Percentiles rank a stretch among this genome's conserved stretches.
Conservation (phyloP, 1,140 invertebrate species). For the Dreissena rostriformis region DNA sequence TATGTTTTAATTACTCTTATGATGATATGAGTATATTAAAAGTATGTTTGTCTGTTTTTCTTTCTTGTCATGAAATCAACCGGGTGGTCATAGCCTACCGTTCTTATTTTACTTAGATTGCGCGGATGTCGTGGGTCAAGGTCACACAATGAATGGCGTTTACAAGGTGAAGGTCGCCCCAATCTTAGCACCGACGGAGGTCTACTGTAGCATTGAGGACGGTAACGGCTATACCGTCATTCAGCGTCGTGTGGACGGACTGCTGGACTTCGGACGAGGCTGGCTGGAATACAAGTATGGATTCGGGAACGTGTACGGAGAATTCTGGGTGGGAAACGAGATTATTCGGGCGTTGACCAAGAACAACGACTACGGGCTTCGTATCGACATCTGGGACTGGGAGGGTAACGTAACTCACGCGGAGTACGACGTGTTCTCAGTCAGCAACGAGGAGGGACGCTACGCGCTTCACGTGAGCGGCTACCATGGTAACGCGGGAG, state of each 20-base stretch:
- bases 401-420: constrained; percentile 89
- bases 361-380: constrained; percentile 90
- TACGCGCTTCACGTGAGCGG: constrained; percentile 92
- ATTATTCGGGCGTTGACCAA: constrained; percentile 80
- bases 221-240: constrained; percentile 94
- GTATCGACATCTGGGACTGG: constrained; percentile 96
- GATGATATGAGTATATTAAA: too few relatives aligned
- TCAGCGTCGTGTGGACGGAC: constrained; percentile 90
- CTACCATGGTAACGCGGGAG: constrained; percentile 84
- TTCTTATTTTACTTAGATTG: constrained; percentile 73
- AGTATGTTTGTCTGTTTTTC: too few relatives aligned
- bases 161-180: constrained; percentile 88
- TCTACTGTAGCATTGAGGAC: constrained; percentile 90
- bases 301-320: constrained; percentile 93
- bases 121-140: constrained; percentile 70
- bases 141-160: constrained; percentile 81
- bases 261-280: constrained; percentile 92
- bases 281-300: constrained; percentile 98
- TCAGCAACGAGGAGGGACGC: constrained; percentile 86
- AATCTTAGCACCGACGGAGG: constrained; percentile 84
- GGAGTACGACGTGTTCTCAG: constrained; percentile 68
- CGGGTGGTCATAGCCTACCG: too few relatives aligned
- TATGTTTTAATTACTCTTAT: too few relatives aligned
- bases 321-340: constrained; percentile 83
- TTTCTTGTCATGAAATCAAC: too few relatives aligned